A percentile compares a stretch with the other conserved stretches of the same genome.
Evolutionary conservation across 2,888 invertebrate species (phyloP).

Genomic region (Branchinecta sandiegonensis): DNA sequence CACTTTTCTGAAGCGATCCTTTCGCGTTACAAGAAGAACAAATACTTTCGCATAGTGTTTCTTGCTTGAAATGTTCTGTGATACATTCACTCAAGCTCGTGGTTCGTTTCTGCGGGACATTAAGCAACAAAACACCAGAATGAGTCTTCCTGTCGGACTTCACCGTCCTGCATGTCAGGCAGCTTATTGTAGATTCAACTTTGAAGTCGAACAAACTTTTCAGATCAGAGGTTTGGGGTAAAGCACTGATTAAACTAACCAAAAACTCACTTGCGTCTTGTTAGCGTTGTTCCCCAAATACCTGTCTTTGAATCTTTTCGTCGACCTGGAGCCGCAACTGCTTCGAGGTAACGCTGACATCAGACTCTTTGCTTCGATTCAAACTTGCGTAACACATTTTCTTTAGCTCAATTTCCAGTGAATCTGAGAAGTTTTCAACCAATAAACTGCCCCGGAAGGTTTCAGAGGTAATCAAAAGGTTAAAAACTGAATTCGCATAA

Average conservation of each 20-base stretch:
- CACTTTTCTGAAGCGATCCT: too few species aligned
- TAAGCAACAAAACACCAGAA: too few species aligned
- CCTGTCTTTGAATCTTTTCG: background rate
- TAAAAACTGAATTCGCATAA: constrained; percentile 9
- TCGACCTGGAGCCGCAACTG: too few species aligned
- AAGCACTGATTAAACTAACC: background rate
- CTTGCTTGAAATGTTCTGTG: too few species aligned
- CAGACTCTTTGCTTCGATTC: constrained; percentile 1
- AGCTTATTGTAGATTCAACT: background rate
- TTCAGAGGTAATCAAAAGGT: background rate
- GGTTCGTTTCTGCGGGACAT: too few species aligned
- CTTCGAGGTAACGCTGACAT: constrained; percentile 3
- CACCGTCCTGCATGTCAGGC: too few species aligned
- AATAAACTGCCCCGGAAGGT: constrained; percentile 2
- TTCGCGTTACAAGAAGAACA: too few species aligned
- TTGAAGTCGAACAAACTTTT: constrained; percentile 10
- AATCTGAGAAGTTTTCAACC: constrained; percentile 10
- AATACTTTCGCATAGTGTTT: too few species aligned
- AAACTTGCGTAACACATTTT: constrained; percentile 6
- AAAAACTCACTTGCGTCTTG: constrained; percentile 7
- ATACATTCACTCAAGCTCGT: too few species aligned
- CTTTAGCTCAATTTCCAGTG: background rate
- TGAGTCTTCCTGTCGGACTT: too few species aligned
- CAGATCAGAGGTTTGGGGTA: background rate
- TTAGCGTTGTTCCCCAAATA: background rate